phyloP scores from a whole-genome alignment of 1,140 invertebrate genomes.

The Drosophila mauritiana region DNA sequence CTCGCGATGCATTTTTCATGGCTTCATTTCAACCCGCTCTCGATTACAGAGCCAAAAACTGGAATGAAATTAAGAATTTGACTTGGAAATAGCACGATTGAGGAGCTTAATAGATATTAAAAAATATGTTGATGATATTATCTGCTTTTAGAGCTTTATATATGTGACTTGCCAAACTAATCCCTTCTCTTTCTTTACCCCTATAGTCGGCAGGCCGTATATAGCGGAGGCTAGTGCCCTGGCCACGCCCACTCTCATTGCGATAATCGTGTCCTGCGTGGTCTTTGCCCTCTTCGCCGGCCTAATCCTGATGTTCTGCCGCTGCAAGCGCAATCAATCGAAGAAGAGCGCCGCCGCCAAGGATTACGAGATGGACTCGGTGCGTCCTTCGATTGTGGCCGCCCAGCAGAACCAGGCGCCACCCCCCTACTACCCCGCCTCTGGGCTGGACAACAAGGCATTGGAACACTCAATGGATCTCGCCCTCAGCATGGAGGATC shows the following conservation, averaged over 20 bases:
- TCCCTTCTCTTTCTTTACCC: not conserved
- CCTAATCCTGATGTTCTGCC: conserved; percentile 93
- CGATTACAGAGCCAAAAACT: conserved; percentile 9
- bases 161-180: not conserved
- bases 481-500: conserved; percentile 91
- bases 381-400: conserved; percentile 91
- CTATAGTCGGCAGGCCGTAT: conserved; percentile 90
- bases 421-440: conserved; percentile 92
- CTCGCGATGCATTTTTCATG: conserved; percentile 78
- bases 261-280: conserved; percentile 92
- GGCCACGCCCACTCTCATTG: conserved; percentile 91
- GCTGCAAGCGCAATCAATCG: conserved; percentile 92
- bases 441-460: conserved; percentile 96
- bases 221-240: conserved; percentile 91
- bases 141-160: too few relatives aligned
- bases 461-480: conserved; percentile 94
- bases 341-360: conserved; percentile 92
- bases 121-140: too few relatives aligned
- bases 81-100: too few relatives aligned
- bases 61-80: not conserved
- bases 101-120: not conserved
- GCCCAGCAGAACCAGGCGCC: conserved; percentile 91
- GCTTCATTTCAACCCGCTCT: conserved; percentile 61
- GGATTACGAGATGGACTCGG: conserved; percentile 95
- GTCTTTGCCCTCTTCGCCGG: conserved; percentile 92